phyloP scores from a whole-genome alignment of 2,113 vertebrate species.

The Mastomys natalensis region DNA sequence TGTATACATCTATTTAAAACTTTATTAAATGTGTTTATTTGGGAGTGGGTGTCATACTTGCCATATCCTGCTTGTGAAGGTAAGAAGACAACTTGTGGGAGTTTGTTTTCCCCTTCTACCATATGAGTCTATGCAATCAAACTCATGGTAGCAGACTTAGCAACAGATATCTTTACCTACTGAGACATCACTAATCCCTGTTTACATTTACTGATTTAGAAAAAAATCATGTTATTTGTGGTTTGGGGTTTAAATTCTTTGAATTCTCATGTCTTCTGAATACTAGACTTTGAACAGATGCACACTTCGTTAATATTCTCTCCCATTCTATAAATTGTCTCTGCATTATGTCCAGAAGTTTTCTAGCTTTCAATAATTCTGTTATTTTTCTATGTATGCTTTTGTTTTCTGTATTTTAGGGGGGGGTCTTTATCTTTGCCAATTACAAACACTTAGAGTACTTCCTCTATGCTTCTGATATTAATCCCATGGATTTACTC shows the following conservation, averaged over 20 bases:
- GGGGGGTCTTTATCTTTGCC: fast-evolving
- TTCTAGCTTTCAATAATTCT: neutral
- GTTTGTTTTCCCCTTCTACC: neutral
- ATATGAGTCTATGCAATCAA: neutral
- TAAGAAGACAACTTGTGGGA: neutral
- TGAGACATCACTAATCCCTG: neutral
- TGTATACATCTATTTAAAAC: neutral
- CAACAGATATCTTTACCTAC: neutral
- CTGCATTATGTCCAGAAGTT: neutral
- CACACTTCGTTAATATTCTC: too few species aligned
- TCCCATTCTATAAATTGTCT: too few species aligned
- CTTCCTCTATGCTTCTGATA: neutral
- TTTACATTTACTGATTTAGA: neutral
- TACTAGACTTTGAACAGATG: neutral
- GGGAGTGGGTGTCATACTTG: neutral
- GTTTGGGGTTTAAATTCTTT: neutral
- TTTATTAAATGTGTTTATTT: neutral
- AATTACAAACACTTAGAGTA: neutral
- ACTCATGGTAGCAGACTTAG: neutral
- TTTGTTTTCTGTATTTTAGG: neutral
- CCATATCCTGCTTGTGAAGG: neutral
- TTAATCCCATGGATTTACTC: neutral
- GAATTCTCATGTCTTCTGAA: neutral
- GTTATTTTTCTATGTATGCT: neutral
- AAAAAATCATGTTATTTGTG: too few species aligned